A percentile compares a stretch with the other conserved stretches of the same genome.
Evolutionary conservation across 2,113 vertebrate species (phyloP).

Genomic region (Candoia aspera): DNA sequence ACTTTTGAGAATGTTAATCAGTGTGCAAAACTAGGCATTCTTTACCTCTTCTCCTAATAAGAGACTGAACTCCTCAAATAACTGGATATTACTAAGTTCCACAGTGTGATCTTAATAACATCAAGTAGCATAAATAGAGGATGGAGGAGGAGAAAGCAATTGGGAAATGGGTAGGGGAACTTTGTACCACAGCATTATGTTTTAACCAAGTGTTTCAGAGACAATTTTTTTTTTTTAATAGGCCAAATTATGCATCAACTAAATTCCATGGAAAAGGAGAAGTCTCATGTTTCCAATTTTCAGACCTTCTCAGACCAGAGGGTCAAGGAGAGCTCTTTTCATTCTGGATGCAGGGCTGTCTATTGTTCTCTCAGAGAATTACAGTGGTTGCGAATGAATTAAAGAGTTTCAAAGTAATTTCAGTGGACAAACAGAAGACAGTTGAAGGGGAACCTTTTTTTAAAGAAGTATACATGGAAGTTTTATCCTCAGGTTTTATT

Average conservation of each 20-base stretch:
- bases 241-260: background rate
- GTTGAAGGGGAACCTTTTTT: background rate
- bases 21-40: background rate
- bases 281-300: background rate
- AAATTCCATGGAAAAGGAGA: background rate
- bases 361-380: background rate
- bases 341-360: background rate
- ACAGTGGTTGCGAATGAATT: background rate
- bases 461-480: background rate
- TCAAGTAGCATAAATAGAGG: too few species aligned
- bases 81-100: background rate
- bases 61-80: background rate
- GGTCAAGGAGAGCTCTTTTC: background rate
- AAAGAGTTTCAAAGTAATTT: background rate
- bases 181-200: background rate
- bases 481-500: background rate
- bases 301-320: background rate
- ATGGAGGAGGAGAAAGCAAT: background rate
- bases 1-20: background rate
- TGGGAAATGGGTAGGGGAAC: background rate
- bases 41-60: background rate
- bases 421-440: background rate
- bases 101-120: background rate
- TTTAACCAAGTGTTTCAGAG: background rate
- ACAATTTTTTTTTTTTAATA: background rate